A percentile compares a stretch with the other conserved stretches of the same genome.
Conservation (phyloP, 2,888 invertebrate species). For the Drosophila borealis region DNA sequence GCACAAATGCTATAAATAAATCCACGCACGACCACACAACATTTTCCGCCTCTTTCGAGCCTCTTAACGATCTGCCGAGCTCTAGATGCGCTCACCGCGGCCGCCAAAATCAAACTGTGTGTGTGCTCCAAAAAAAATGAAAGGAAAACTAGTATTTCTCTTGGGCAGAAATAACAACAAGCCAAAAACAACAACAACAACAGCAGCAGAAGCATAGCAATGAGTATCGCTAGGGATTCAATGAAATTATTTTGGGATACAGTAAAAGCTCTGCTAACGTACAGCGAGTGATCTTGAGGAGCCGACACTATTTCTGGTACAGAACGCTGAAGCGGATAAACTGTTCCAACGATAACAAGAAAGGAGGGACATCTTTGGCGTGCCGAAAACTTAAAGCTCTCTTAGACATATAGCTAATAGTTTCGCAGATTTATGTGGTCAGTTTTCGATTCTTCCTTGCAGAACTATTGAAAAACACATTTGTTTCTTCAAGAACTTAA, state of each 20-base stretch:
- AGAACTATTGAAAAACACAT: too few relatives aligned
- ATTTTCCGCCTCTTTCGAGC: constrained; percentile 42
- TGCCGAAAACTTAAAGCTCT: too few relatives aligned
- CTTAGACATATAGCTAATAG: too few relatives aligned
- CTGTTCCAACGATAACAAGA: too few relatives aligned
- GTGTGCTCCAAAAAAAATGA: constrained; percentile 42
- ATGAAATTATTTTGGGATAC: constrained; percentile 31
- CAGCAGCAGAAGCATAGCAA: constrained; percentile 12
- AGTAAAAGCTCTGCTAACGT: background rate
- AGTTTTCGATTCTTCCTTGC: too few relatives aligned
- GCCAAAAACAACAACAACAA: background rate
- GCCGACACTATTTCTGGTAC: too few relatives aligned
- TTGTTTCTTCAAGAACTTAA: too few relatives aligned
- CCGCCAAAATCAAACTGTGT: constrained; percentile 64
- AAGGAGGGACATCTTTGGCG: too few relatives aligned
- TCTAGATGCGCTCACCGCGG: constrained; percentile 44
- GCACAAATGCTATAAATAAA: constrained; percentile 72
- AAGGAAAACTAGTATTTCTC: constrained; percentile 41
- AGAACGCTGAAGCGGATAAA: too few relatives aligned
- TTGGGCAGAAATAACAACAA: constrained; percentile 23
- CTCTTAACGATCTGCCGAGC: constrained; percentile 35
- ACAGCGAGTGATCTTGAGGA: background rate
- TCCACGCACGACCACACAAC: constrained; percentile 58
- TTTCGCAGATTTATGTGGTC: too few relatives aligned
- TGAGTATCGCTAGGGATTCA: constrained; percentile 23